phyloP scores from a whole-genome alignment of 2,797 vertebrate genomes.

The Periparus ater region DNA sequence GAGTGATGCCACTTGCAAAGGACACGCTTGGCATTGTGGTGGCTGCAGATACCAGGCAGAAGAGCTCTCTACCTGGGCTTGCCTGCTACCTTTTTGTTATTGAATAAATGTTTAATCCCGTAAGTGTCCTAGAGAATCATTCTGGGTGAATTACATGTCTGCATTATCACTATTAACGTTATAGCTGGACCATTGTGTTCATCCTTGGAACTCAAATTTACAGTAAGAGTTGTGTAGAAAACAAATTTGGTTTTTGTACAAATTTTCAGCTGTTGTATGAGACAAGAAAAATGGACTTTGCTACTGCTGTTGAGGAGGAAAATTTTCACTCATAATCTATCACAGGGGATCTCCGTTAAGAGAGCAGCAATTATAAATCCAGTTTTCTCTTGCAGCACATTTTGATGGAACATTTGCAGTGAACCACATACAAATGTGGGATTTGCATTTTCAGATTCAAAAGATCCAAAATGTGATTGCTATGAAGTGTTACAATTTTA shows the following conservation, averaged over 20 bases:
- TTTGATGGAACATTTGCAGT: neutral
- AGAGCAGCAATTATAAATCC: neutral
- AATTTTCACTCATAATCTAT: neutral
- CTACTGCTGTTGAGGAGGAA: neutral
- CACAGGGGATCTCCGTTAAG: neutral
- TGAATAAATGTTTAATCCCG: neutral
- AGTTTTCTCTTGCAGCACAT: neutral
- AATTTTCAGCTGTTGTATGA: neutral
- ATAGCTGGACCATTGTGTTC: neutral
- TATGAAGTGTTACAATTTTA: neutral
- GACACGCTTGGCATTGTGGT: neutral
- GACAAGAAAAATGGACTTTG: neutral
- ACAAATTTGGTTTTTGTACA: neutral
- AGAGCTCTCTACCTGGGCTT: neutral
- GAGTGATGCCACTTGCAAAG: constrained; percentile 17
- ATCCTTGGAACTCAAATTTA: neutral
- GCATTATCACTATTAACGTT: neutral
- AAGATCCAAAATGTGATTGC: neutral
- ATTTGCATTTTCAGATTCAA: neutral
- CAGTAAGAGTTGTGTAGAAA: neutral
- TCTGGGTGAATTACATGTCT: neutral
- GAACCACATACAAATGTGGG: neutral
- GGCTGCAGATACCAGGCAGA: neutral
- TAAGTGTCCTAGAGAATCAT: neutral
- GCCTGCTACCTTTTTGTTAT: neutral